Evolutionary conservation across 2,888 invertebrate genomes (phyloP).

Genomic region (Lepidochrysops patricia): DNA sequence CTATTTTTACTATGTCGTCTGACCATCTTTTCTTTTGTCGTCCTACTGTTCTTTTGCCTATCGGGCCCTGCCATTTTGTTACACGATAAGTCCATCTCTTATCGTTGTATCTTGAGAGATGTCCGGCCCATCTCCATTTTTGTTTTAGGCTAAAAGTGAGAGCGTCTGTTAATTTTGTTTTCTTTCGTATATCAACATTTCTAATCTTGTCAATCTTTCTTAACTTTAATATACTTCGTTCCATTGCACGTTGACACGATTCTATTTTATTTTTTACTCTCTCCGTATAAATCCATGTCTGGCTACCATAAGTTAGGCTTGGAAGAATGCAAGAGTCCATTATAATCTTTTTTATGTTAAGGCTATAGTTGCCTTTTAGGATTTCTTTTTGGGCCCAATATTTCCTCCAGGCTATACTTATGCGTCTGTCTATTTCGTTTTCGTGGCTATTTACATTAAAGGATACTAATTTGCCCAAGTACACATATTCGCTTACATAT

Average conservation of each 20-base stretch:
- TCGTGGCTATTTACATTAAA: background rate
- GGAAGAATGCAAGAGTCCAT: constrained; percentile 23
- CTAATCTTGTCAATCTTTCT: background rate
- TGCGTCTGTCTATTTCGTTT: background rate
- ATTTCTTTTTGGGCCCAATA: too few relatives aligned
- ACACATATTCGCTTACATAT: constrained; percentile 13
- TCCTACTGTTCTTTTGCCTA: too few relatives aligned
- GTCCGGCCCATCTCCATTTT: too few relatives aligned
- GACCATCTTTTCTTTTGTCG: too few relatives aligned
- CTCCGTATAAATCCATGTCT: constrained; percentile 20
- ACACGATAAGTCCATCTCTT: too few relatives aligned
- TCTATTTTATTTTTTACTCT: constrained; percentile 17
- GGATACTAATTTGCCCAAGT: constrained; percentile 14
- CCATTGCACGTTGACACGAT: constrained; percentile 12
- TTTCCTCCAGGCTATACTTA: constrained; percentile 5
- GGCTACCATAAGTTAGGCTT: constrained; percentile 23
- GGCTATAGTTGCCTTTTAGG: too few relatives aligned
- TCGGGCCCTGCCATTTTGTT: too few relatives aligned
- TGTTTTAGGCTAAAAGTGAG: too few relatives aligned
- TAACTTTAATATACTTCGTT: background rate
- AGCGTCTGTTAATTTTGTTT: too few relatives aligned
- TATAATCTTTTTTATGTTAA: constrained; percentile 19
- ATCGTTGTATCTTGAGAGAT: too few relatives aligned
- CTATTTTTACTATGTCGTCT: too few relatives aligned
- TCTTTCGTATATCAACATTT: too few relatives aligned